These are phyloP conservation scores for Tachina grossa DNA, from an alignment of 2,888 invertebrate genomes.

Conservation along the genomic window DNA sequence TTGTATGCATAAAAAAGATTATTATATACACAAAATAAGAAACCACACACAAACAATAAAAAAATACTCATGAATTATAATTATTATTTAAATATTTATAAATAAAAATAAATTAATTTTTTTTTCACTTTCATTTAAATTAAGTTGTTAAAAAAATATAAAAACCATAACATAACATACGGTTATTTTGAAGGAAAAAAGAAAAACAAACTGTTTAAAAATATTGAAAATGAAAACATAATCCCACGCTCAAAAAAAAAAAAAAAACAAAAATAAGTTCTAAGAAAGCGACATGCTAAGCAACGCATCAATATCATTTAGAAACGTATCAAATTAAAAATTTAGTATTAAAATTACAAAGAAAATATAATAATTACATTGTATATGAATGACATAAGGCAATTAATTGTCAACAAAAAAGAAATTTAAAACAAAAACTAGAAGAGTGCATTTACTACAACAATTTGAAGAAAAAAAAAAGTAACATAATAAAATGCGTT, in stretches of 20 bases:
- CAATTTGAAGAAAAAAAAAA: slow-evolving; percentile 9
- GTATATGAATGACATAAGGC: slow-evolving; percentile 56
- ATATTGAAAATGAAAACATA: slow-evolving; percentile 68
- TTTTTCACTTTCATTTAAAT: slow-evolving; percentile 4
- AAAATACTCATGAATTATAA: slow-evolving; percentile 68
- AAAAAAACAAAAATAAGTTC: too few species aligned
- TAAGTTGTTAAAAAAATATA: slow-evolving; percentile 53
- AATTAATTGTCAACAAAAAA: slow-evolving; percentile 37
- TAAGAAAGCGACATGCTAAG: slow-evolving; percentile 63
- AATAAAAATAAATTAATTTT: not conserved
- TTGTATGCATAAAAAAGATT: slow-evolving; percentile 61
- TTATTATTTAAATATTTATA: slow-evolving; percentile 54
- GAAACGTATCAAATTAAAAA: slow-evolving; percentile 62
- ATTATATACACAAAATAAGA: slow-evolving; percentile 21
- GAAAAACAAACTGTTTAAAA: slow-evolving; percentile 14
- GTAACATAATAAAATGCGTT: slow-evolving; percentile 2
- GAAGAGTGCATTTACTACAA: slow-evolving; percentile 28
- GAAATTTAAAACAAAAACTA: not conserved
- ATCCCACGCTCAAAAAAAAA: slow-evolving; percentile 68
- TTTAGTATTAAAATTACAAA: slow-evolving; percentile 31
- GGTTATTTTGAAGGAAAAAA: slow-evolving; percentile 33
- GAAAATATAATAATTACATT: slow-evolving; percentile 35
- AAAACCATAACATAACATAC: not conserved
- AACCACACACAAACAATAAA: slow-evolving; percentile 61
- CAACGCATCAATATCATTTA: slow-evolving; percentile 67